Evolutionary conservation across 1,140 invertebrate genomes (phyloP), one percentile per base, ranked within the genome.

Genomic region (Drosophila dunni): DNA sequence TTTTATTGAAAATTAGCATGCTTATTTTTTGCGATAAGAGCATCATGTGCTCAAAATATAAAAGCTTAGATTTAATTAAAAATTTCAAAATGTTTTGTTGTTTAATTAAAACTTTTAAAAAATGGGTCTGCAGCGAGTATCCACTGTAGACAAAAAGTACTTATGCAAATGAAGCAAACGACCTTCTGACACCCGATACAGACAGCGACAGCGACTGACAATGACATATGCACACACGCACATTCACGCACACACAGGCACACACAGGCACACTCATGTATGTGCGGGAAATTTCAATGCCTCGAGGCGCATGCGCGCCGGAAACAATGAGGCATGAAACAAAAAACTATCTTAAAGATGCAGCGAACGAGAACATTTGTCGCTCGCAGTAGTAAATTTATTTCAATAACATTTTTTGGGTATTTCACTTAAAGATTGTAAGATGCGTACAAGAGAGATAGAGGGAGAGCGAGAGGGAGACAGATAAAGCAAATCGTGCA

Each of bases 321-420:
- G 64, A 65, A 60, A 71, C 68, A 73, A 67, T 78, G 45, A 78
- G 33, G 40, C 76, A 54, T 78, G 73, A 71, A 29, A 40, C 24
- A 48, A 54, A 57, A 48, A 62, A 53, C 56, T 68, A 64, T 74
- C 71, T 74, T 56, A 1, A 20, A 64, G 40, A 63, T 57, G 54
- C 42, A 51, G 33, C 17, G 29, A 54, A 56, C 51, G 17, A 17
- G 42, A 54, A 56, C 33, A 45, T 46, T 45, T 64, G 36, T 36
- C 36, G 45, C 45, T 38, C n/a, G 29, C 17, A 29, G 24, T 24
- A 44, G 9, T 20, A 11, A 34, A 34, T 53, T 9, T n/a, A 33
- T 53, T 53, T 34, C n/a, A 24, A 50, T 50, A 11, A 11, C 2
- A 2, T 20, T 20, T 50, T 53, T 53, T 53, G 24, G 48, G 29